phyloP scores from a whole-genome alignment of 2,888 invertebrate genomes.

The Campoletis raptor region DNA sequence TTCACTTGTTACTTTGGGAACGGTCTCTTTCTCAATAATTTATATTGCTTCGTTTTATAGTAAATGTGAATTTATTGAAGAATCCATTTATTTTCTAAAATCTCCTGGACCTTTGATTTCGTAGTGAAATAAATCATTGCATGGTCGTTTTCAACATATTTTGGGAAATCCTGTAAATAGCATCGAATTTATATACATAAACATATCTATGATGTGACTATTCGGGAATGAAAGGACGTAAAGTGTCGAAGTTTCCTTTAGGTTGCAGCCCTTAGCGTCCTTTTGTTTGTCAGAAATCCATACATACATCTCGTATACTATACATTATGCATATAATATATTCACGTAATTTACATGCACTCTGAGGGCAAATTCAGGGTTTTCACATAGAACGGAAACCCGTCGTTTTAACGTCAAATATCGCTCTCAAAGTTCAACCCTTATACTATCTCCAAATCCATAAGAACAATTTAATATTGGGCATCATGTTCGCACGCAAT shows the following conservation, averaged over 20 bases:
- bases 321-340: conserved; percentile 26
- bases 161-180: background rate
- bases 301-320: conserved; percentile 2
- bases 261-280: background rate
- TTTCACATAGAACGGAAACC: conserved; percentile 51
- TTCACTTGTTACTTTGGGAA: background rate
- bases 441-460: conserved; percentile 1
- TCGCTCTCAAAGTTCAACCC: conserved; percentile 40
- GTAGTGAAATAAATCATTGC: background rate
- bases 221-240: background rate
- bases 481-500: conserved; percentile 28
- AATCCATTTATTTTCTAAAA: background rate
- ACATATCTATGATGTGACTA: background rate
- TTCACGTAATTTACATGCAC: conserved; percentile 32
- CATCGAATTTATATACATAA: background rate
- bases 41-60: background rate
- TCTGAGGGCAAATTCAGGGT: conserved; percentile 29
- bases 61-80: background rate
- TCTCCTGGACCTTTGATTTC: background rate
- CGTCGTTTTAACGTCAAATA: conserved; percentile 58
- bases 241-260: background rate
- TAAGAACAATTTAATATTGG: background rate
- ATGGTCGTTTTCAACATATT: background rate
- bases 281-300: background rate
- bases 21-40: background rate